These are phyloP conservation scores for Coccyzus lansbergi DNA, from an alignment of 2,797 vertebrate species.

Conservation along the genomic window DNA sequence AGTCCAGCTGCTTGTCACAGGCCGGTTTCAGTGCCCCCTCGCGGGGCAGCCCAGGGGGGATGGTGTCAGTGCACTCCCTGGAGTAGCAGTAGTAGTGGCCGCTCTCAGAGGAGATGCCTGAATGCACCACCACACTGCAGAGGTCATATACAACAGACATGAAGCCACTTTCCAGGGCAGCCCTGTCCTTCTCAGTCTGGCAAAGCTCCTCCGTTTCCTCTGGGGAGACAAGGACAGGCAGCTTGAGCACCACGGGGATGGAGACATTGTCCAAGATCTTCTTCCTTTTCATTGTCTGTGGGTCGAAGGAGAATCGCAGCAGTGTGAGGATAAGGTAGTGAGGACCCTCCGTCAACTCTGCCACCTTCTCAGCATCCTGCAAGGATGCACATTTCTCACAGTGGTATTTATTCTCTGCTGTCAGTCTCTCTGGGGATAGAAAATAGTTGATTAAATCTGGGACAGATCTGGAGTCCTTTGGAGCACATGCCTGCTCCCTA, in stretches of 20 bases:
- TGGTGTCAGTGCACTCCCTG: constrained; percentile 67
- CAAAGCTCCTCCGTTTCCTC: constrained; percentile 36
- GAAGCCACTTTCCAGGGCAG: constrained; percentile 5
- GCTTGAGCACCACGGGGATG: constrained; percentile 79
- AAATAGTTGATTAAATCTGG: constrained; percentile 85
- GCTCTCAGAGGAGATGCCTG: constrained; percentile 81
- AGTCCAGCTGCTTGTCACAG: constrained; percentile 61
- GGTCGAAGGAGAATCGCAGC: constrained; percentile 83
- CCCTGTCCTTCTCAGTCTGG: background rate
- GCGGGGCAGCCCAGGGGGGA: background rate
- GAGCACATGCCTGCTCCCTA: background rate
- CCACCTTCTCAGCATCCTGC: constrained; percentile 83
- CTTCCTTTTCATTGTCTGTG: constrained; percentile 79
- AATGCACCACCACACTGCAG: constrained; percentile 84
- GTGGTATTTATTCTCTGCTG: constrained; percentile 82
- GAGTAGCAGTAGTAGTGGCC: constrained; percentile 87
- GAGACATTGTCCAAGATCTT: constrained; percentile 83
- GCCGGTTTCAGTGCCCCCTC: background rate
- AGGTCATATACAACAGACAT: constrained; percentile 77
- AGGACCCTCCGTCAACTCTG: constrained; percentile 79
- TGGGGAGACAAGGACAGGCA: constrained; percentile 66
- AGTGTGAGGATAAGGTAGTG: constrained; percentile 84
- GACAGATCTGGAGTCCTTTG: constrained; percentile 74
- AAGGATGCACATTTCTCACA: constrained; percentile 82
- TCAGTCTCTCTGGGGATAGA: constrained; percentile 80